Percentiles rank a stretch among this genome's conserved stretches.
Evolutionary conservation across 2,797 vertebrate species (phyloP).

Genomic region (Gallinago stenura): DNA sequence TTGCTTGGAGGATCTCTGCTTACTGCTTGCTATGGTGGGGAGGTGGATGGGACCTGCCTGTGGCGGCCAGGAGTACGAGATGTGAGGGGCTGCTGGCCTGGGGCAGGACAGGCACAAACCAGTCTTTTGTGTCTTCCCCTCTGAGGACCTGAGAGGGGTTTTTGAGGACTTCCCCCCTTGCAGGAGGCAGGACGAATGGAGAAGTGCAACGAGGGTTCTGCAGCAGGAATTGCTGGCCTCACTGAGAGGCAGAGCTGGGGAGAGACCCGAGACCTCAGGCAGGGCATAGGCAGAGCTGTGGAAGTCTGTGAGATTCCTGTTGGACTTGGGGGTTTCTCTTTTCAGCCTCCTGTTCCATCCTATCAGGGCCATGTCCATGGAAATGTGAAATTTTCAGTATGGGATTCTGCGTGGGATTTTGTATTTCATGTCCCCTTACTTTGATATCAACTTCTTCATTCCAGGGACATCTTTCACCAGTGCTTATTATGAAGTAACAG

Average conservation of each 20-base stretch:
- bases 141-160: background rate
- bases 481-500: background rate
- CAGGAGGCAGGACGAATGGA: background rate
- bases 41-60: background rate
- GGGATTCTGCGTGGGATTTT: background rate
- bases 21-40: background rate
- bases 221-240: fast-evolving
- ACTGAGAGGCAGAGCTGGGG: too few relatives aligned
- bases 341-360: background rate
- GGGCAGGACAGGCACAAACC: background rate
- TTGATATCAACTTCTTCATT: background rate
- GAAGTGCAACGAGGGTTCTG: background rate
- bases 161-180: background rate
- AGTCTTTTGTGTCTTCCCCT: background rate
- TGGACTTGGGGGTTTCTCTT: background rate
- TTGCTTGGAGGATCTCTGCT: background rate
- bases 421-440: background rate
- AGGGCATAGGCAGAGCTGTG: background rate
- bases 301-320: background rate
- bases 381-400: background rate
- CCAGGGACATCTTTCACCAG: background rate
- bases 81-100: background rate
- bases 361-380: background rate
- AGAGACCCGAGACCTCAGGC: fast-evolving
- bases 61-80: background rate